Conservation (phyloP, 1,140 invertebrate genomes). For the Pectinophora gossypiella region DNA sequence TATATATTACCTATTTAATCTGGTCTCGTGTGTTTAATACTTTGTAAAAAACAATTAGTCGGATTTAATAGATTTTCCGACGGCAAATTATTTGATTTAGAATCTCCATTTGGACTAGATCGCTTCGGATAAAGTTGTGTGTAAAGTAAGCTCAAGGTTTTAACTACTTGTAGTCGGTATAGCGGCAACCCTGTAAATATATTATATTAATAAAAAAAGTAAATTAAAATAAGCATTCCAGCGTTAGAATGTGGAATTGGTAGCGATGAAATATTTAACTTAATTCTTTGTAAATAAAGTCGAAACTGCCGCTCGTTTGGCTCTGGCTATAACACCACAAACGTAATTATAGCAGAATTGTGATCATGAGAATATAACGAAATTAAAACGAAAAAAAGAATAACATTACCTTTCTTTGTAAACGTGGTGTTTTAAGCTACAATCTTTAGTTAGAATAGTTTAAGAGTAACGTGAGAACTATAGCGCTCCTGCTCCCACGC, state of each 20-base stretch:
- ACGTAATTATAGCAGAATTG: conserved; percentile 28
- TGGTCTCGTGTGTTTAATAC: background rate
- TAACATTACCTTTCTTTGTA: too few relatives aligned
- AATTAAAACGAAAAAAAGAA: too few relatives aligned
- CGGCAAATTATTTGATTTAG: conserved; percentile 1
- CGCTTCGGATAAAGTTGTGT: conserved; percentile 2
- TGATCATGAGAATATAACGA: conserved; percentile 21
- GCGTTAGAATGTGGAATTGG: conserved; percentile 41
- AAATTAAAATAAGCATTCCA: conserved; percentile 54
- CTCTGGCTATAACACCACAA: conserved; percentile 41
- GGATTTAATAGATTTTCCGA: background rate
- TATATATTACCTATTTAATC: conserved; percentile 2
- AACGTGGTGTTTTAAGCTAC: too few relatives aligned
- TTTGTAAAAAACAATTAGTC: background rate
- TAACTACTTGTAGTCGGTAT: background rate
- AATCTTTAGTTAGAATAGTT: too few relatives aligned
- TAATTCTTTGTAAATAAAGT: conserved; percentile 44
- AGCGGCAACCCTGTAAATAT: background rate
- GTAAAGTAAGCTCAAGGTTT: conserved; percentile 18
- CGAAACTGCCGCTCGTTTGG: conserved; percentile 11
- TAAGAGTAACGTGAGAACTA: too few relatives aligned
- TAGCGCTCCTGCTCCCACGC: too few relatives aligned
- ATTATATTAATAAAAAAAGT: conserved; percentile 7
- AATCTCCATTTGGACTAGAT: conserved; percentile 9
- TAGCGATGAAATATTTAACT: conserved; percentile 23